These are phyloP conservation scores for Papilio gigon DNA, from an alignment of 2,888 invertebrate species.

Conservation along the genomic window DNA sequence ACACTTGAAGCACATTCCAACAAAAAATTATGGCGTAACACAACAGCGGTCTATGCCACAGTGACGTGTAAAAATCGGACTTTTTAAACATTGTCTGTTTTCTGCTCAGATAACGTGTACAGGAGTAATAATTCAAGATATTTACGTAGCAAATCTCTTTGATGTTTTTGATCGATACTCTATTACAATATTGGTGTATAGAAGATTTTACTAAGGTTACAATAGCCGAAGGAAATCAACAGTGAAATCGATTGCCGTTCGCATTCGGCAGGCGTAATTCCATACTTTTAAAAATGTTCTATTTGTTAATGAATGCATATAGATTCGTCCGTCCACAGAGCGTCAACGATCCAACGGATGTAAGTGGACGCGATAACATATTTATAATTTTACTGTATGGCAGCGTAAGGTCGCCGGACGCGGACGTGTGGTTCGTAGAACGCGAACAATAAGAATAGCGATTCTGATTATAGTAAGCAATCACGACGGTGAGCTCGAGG, in stretches of 20 bases:
- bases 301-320: background rate
- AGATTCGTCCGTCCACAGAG: background rate
- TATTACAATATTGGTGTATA: no score
- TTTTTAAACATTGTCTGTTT: background rate
- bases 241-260: no score
- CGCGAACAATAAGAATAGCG: background rate
- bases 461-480: background rate
- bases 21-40: background rate
- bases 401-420: constrained; percentile 13
- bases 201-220: no score
- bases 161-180: no score
- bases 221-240: no score
- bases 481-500: background rate
- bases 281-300: background rate
- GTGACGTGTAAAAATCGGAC: background rate
- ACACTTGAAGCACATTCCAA: background rate
- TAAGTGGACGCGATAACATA: constrained; percentile 3
- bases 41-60: background rate
- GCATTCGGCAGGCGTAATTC: no score
- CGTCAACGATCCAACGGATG: background rate
- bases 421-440: background rate
- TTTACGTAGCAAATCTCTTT: no score
- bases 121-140: no score
- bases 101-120: no score
- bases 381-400: constrained; percentile 6